Conservation (phyloP, 2,113 vertebrate species). For the Gymnogyps californianus region DNA sequence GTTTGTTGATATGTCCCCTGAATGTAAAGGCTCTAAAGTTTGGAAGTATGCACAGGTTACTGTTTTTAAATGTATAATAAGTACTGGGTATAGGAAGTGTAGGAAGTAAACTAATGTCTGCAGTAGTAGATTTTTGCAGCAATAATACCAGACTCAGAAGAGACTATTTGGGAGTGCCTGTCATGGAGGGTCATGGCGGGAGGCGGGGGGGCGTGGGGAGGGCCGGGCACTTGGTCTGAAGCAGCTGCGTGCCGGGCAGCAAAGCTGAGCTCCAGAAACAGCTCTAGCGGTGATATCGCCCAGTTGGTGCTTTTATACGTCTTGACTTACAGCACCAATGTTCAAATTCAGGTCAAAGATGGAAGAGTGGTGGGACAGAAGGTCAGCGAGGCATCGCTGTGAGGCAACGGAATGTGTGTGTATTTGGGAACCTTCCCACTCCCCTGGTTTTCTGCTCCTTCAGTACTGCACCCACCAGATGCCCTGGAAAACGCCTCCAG, state of each 20-base stretch:
- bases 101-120: not conserved
- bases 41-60: not conserved
- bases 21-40: not conserved
- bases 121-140: conserved; percentile 14
- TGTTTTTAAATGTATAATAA: not conserved
- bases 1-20: not conserved
- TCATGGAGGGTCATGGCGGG: not conserved
- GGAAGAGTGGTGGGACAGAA: not conserved
- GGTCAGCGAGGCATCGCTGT: not conserved
- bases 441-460: not conserved
- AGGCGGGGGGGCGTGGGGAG: not conserved
- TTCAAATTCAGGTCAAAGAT: not conserved
- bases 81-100: not conserved
- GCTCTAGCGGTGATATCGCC: not conserved
- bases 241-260: not conserved
- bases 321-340: not conserved
- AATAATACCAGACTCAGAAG: not conserved
- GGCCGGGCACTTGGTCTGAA: not conserved
- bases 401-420: not conserved
- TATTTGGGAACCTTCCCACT: not conserved
- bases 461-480: not conserved
- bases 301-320: not conserved
- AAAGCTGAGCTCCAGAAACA: not conserved
- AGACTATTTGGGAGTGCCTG: not conserved
- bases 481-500: not conserved